Base-by-base conservation (phyloP, 1,140 invertebrate genomes). In the Tetragonula clypearis region DNA sequence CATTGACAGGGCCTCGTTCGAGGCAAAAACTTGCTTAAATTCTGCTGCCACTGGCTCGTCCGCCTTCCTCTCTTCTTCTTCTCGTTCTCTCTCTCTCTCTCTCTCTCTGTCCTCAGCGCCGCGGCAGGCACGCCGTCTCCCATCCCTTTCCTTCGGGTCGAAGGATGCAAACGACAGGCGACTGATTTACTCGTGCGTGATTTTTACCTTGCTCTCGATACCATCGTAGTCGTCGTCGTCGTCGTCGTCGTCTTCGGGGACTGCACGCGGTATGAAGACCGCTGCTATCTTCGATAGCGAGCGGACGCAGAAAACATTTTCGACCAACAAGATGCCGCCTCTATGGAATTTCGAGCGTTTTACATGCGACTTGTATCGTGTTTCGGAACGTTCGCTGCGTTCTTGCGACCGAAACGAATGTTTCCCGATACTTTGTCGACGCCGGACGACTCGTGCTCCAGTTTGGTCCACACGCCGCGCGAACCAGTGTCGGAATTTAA, bases 1-100 rank as follows among this genome's bases (percentile, higher is more conserved):
- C 91, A 93, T 92, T 91, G 92, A 93, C 92, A 93, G 89, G 87
- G 85, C 79, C 88, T 74, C 77, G 87, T 91, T 91, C 87, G 58
- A 49, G 68, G 88, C 89, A 93, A 93, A 93, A 93, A 93, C 90
- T 92, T 90, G 90, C 92, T 93, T 92, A 92, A 92, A 93, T 92
- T 93, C 87, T 90, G 86, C 89, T 88, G 88, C 90, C 85, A 90
- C 88, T 58, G 89, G 83, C 86, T 82, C 88, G 88, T 86, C 72
- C 79, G 83, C 84, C 81, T 83, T 87, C 86, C 85, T 80, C 85
- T 71, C 62, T 23, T 71, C 30, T 74, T 55, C 21, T 2, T 35
- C 26, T 69, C 3, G 2, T 23, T 6, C 66, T 9, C 30, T 35
- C 2, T 35, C 26, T 69, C 3, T 12, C 60, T 79, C 79, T 69